Conservation (phyloP, 2,888 invertebrate genomes). For the Acronicta alni region DNA sequence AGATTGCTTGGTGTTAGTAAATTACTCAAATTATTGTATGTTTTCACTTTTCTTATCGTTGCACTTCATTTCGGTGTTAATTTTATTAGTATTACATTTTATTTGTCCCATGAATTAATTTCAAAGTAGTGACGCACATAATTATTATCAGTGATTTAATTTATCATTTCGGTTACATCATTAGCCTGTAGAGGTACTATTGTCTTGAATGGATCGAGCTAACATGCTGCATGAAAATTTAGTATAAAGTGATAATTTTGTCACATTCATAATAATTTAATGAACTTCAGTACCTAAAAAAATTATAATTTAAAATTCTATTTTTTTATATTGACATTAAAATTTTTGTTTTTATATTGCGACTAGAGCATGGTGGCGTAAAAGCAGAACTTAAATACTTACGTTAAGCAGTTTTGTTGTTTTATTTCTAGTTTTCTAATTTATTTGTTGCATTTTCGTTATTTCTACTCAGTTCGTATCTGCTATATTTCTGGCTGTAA, state of each 20-base stretch:
- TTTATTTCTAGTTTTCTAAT: slow-evolving; percentile 57
- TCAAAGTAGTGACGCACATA: slow-evolving; percentile 75
- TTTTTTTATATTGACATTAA: slow-evolving; percentile 46
- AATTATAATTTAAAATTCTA: slow-evolving; percentile 48
- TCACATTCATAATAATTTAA: slow-evolving; percentile 56
- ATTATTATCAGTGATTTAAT: slow-evolving; percentile 64
- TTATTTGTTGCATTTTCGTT: slow-evolving; percentile 56
- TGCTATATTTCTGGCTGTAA: slow-evolving; percentile 60
- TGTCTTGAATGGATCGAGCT: slow-evolving; percentile 79
- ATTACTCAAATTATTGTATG: slow-evolving; percentile 75
- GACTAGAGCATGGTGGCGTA: slow-evolving; percentile 75
- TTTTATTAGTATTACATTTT: slow-evolving; percentile 69
- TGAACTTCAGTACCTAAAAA: slow-evolving; percentile 59
- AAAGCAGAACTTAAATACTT: slow-evolving; percentile 47
- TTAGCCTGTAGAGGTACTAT: slow-evolving; percentile 82
- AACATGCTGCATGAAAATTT: slow-evolving; percentile 79
- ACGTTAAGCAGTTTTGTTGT: slow-evolving; percentile 33
- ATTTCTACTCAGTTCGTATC: slow-evolving; percentile 62
- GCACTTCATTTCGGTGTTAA: slow-evolving; percentile 85
- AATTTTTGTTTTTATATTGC: slow-evolving; percentile 28
- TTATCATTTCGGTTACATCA: slow-evolving; percentile 73
- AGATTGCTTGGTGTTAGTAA: slow-evolving; percentile 85
- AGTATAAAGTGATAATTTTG: slow-evolving; percentile 59
- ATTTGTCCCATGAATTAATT: slow-evolving; percentile 68
- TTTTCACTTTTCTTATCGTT: slow-evolving; percentile 83